phyloP scores from a whole-genome alignment of 2,888 invertebrate species.

The Caenorhabditis auriculariae region DNA sequence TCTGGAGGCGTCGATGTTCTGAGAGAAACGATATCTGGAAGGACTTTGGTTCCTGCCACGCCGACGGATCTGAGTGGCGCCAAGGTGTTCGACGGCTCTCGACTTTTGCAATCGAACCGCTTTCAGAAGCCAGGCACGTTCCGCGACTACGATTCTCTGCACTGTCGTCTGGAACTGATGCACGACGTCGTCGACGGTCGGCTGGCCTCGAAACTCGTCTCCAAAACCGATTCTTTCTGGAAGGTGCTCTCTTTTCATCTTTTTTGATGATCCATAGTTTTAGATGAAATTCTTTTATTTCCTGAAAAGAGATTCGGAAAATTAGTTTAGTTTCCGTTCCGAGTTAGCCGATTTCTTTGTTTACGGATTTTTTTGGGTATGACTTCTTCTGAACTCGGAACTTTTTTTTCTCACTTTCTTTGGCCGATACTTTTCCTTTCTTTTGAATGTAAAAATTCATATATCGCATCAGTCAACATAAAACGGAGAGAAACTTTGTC shows the following conservation, averaged over 20 bases:
- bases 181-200: conserved; percentile 59
- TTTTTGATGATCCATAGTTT: not conserved
- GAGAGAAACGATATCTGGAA: conserved; percentile 19
- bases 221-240: conserved; percentile 47
- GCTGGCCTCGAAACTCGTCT: conserved; percentile 72
- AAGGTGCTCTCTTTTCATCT: not conserved
- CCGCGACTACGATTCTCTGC: conserved; percentile 42
- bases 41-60: conserved; percentile 25
- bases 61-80: too few relatives aligned
- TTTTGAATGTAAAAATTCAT: too few relatives aligned
- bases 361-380: not conserved
- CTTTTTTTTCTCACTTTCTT: not conserved
- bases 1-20: conserved; percentile 45
- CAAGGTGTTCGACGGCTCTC: not conserved
- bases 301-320: not conserved
- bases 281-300: not conserved
- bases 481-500: too few relatives aligned
- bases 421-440: not conserved
- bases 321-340: not conserved
- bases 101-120: not conserved
- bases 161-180: conserved; percentile 51
- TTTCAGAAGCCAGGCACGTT: conserved; percentile 30
- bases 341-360: not conserved
- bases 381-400: too few relatives aligned
- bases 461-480: too few relatives aligned